Percentiles rank a stretch among this genome's conserved stretches.
Evolutionary conservation across 2,113 vertebrate species (phyloP).

Genomic region (Alethe diademata): DNA sequence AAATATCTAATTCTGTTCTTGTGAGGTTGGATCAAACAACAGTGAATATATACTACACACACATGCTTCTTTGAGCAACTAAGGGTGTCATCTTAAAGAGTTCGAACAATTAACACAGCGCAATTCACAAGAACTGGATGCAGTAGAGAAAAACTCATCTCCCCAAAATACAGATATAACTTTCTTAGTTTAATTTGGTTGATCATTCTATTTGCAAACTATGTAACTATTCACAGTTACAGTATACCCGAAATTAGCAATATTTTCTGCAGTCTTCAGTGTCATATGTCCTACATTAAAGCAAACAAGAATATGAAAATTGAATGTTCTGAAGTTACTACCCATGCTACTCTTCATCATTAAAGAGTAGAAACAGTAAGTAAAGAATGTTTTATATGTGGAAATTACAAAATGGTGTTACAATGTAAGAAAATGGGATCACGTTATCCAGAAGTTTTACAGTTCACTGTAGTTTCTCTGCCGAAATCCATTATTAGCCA

Average conservation of each 20-base stretch:
- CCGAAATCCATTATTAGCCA: background rate
- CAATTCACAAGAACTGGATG: background rate
- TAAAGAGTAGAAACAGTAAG: background rate
- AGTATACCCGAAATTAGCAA: background rate
- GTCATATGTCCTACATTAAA: background rate
- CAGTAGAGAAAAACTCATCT: background rate
- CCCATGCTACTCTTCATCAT: background rate
- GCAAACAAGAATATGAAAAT: background rate
- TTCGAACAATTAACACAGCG: background rate
- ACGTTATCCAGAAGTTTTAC: background rate
- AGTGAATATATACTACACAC: background rate
- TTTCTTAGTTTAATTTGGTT: background rate
- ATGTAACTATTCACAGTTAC: background rate
- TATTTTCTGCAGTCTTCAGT: background rate
- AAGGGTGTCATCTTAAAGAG: background rate
- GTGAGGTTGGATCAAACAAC: background rate
- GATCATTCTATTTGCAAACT: background rate
- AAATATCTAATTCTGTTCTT: background rate
- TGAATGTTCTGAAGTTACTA: background rate
- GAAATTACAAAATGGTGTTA: background rate
- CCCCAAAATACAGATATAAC: background rate
- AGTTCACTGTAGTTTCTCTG: background rate
- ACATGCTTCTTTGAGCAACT: background rate
- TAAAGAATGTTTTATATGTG: background rate
- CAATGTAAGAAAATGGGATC: background rate